A percentile compares a stretch with the other conserved stretches of the same genome.
Evolutionary conservation across 2,113 vertebrate species (phyloP).

Genomic region (Oriolus oriolus): DNA sequence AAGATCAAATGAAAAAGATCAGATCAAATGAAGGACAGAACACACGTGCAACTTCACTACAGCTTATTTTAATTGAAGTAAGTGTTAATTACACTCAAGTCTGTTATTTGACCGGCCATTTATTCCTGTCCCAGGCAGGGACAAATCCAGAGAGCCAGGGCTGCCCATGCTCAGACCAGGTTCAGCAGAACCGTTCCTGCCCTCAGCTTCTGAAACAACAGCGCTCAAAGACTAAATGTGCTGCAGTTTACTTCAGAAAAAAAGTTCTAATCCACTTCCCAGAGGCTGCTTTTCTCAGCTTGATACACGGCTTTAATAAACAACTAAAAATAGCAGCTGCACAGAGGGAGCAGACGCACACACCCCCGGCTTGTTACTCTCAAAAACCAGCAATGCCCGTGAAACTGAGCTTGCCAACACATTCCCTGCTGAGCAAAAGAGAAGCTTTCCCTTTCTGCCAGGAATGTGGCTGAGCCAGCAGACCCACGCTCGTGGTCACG

Average conservation of each 20-base stretch:
- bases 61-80: neutral
- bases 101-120: neutral
- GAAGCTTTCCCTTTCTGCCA: neutral
- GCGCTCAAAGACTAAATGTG: neutral
- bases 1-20: neutral
- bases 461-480: neutral
- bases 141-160: neutral
- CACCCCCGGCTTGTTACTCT: neutral
- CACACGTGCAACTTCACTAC: accelerated
- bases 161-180: neutral
- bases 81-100: neutral
- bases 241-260: neutral
- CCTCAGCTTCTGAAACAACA: neutral
- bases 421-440: neutral
- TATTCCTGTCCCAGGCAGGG: neutral
- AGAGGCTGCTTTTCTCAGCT: neutral
- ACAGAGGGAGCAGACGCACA: neutral
- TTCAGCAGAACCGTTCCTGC: neutral
- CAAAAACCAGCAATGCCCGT: neutral
- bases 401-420: neutral
- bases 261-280: neutral
- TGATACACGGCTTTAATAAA: neutral
- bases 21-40: neutral
- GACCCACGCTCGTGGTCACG: neutral
- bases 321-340: neutral